Percentiles rank a stretch among this genome's conserved stretches.
Evolutionary conservation across 1,140 invertebrate genomes (phyloP).

Genomic region (Brachionus paranguensis): DNA sequence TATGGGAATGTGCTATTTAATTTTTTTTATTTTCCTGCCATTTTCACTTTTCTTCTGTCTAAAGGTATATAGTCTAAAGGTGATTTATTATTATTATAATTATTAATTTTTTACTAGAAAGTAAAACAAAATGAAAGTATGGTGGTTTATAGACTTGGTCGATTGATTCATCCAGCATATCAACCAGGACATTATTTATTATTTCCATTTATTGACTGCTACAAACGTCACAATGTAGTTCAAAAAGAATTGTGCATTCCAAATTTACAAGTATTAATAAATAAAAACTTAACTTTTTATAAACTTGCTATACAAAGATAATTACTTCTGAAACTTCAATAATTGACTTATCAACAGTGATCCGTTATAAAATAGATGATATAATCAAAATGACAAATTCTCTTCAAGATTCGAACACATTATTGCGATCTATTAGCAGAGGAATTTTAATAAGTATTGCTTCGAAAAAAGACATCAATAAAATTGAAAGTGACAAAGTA

Average conservation of each 20-base stretch:
- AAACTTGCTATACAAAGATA: not conserved
- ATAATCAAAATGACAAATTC: slow-evolving; percentile 3
- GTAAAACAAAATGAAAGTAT: slow-evolving; percentile 26
- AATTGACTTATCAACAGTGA: not conserved
- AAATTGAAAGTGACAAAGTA: slow-evolving; percentile 31
- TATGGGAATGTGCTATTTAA: not conserved
- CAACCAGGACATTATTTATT: slow-evolving; percentile 8
- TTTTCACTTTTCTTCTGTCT: not conserved
- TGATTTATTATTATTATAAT: not conserved
- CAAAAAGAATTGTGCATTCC: slow-evolving; percentile 30
- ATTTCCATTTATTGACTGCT: slow-evolving; percentile 28
- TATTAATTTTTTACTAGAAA: not conserved
- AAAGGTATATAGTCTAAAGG: too few relatives aligned
- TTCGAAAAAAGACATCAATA: not conserved
- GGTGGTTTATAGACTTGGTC: slow-evolving; percentile 37
- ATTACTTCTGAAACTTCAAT: not conserved
- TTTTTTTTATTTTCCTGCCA: not conserved
- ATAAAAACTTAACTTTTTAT: not conserved
- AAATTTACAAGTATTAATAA: slow-evolving; percentile 1
- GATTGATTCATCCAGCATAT: not conserved
- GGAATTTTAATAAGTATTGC: not conserved
- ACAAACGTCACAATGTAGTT: not conserved
- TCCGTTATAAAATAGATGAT: not conserved
- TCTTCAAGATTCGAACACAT: not conserved
- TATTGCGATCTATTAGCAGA: not conserved